These are phyloP conservation scores for Drosophila littoralis DNA, from an alignment of 1,140 invertebrate genomes.

Conservation along the genomic window DNA sequence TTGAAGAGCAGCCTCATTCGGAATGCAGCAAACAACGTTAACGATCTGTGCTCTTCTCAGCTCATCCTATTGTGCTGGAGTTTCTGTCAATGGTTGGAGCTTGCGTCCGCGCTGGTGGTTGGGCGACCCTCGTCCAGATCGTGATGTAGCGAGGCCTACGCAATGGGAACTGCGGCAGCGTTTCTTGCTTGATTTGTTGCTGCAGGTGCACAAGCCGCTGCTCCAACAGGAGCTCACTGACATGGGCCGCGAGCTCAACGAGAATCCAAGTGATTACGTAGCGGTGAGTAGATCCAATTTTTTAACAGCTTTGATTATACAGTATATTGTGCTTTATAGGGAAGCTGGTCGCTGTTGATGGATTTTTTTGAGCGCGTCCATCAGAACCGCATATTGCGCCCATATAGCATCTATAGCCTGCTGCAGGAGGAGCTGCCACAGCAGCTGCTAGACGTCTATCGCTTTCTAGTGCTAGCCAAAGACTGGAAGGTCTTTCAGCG, in stretches of 20 bases:
- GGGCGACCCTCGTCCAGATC: neutral
- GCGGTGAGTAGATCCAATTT: slow-evolving; percentile 23
- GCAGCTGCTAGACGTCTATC: slow-evolving; percentile 87
- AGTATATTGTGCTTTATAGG: slow-evolving; percentile 19
- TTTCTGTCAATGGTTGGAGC: slow-evolving; percentile 21
- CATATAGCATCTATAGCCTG: slow-evolving; percentile 66
- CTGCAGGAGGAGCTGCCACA: slow-evolving; percentile 86
- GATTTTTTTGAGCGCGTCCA: slow-evolving; percentile 56
- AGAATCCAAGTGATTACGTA: slow-evolving; percentile 44
- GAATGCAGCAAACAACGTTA: slow-evolving; percentile 37
- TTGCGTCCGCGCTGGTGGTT: slow-evolving; percentile 11
- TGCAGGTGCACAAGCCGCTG: slow-evolving; percentile 75
- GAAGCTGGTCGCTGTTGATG: slow-evolving; percentile 35
- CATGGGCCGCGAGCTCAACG: slow-evolving; percentile 83
- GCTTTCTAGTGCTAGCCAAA: slow-evolving; percentile 87
- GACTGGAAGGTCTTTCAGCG: slow-evolving; percentile 87
- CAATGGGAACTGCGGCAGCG: slow-evolving; percentile 46
- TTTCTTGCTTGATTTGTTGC: slow-evolving; percentile 62
- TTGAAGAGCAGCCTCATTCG: slow-evolving; percentile 14
- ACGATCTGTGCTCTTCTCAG: slow-evolving; percentile 25
- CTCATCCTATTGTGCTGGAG: neutral
- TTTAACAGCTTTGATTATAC: neutral
- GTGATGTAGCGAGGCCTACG: neutral
- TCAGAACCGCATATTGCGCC: slow-evolving; percentile 85
- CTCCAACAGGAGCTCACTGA: slow-evolving; percentile 49